These are phyloP conservation scores for Globia sparganii DNA, from an alignment of 2,888 invertebrate genomes.

Conservation along the genomic window DNA sequence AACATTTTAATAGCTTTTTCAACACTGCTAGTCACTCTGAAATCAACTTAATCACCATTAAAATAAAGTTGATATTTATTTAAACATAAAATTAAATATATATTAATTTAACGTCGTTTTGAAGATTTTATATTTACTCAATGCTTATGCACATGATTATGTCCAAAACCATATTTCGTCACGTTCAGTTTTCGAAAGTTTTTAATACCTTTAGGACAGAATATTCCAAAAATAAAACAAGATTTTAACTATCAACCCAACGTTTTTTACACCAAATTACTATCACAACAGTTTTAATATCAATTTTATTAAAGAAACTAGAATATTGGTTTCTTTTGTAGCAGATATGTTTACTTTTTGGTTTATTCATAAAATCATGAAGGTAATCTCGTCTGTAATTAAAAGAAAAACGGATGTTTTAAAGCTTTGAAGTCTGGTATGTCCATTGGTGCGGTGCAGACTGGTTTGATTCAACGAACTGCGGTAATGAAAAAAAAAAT, in stretches of 20 bases:
- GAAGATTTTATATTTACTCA: neutral
- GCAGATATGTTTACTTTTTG: conserved; percentile 34
- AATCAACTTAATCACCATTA: too few species aligned
- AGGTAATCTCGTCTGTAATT: conserved; percentile 13
- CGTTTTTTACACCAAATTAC: neutral
- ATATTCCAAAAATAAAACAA: conserved; percentile 5
- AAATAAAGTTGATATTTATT: too few species aligned
- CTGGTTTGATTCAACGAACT: conserved; percentile 1
- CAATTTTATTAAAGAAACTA: conserved; percentile 16
- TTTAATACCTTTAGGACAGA: neutral
- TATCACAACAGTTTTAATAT: conserved; percentile 25
- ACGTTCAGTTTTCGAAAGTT: neutral
- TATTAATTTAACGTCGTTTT: too few species aligned
- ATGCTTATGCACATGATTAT: too few species aligned
- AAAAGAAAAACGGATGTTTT: conserved; percentile 40
- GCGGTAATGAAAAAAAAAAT: neutral
- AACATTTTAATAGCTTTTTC: too few species aligned
- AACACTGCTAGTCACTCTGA: too few species aligned
- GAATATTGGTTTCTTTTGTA: conserved; percentile 29
- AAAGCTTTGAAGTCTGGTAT: conserved; percentile 46
- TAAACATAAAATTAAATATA: too few species aligned
- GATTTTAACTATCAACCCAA: neutral
- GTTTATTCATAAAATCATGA: conserved; percentile 31
- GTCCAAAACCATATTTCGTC: neutral
- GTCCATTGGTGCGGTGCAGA: neutral